These are phyloP conservation scores for Centruroides vittatus DNA, from an alignment of 1,140 invertebrate genomes.

Conservation along the genomic window DNA sequence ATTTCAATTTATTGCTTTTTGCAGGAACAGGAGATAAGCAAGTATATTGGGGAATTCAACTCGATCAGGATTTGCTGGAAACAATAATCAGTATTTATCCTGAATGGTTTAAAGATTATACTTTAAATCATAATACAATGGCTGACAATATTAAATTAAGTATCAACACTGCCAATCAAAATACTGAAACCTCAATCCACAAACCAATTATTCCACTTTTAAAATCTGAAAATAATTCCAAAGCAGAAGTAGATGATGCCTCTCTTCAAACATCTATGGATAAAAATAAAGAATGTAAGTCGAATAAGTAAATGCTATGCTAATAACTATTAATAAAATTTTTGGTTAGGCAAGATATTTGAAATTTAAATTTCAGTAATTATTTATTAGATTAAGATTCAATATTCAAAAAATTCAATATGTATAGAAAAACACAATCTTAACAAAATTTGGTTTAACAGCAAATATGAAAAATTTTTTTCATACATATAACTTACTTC, in stretches of 20 bases:
- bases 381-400: too few species aligned
- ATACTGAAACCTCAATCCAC: too few species aligned
- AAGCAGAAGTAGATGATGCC: conserved; percentile 80
- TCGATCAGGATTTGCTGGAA: conserved; percentile 76
- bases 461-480: too few species aligned
- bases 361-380: too few species aligned
- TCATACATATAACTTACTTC: too few species aligned
- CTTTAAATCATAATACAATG: conserved; percentile 1
- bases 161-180: too few species aligned
- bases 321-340: too few species aligned
- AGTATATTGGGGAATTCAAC: conserved; percentile 69
- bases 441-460: too few species aligned
- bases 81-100: conserved; percentile 78
- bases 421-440: too few species aligned
- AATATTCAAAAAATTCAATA: too few species aligned
- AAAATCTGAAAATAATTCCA: conserved; percentile 23
- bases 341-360: too few species aligned
- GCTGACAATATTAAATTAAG: background rate
- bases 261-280: conserved; percentile 83
- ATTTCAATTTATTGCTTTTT: too few species aligned
- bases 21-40: background rate
- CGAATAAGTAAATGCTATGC: background rate
- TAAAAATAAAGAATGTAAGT: conserved; percentile 96
- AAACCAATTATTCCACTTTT: background rate
- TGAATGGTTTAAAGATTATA: conserved; percentile 62